Base-by-base conservation (phyloP, 2,888 invertebrate genomes). In the Acronicta leporina region DNA sequence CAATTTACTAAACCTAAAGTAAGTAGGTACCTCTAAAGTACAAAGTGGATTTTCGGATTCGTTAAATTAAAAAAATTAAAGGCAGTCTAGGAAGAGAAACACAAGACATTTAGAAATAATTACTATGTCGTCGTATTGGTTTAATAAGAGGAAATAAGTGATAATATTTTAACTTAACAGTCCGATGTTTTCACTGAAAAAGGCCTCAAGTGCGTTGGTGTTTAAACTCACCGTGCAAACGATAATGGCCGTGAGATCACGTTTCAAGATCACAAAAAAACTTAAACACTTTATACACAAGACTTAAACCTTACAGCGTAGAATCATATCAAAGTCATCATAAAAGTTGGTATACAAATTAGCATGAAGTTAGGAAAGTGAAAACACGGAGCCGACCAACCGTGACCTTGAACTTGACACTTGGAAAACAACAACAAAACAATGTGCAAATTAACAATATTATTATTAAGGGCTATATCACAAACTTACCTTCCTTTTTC, bases 401-500 rank as follows among this genome's bases (percentile, higher is more conserved):
- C 45, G 15, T 62, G 68, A 67, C 73, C 80, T 65, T 75, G 79
- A 72, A 68, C 76, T 60, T 49, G 16, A 10, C 47, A 57, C 49
- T 27, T 42, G 11, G 50, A 57, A 63, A 63, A 63, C 57, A 57
- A 58, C 42, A 60, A 63, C 46, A 58, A 30, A 59, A 76, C 45
- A 41, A 20, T 41, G 43, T 15, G 53, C 47, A 55, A 68, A 68
- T 44, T 41, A 25, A 67, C 44, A 27, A 43, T 35, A 20, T 38
- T 7, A 51, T n/a, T n/a, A n/a, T 20, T 13, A 15, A 57, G 14
- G 51, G 47, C 47, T 35, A 20, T 59, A 53, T 64, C 71, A 65
- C 67, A 58, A 66, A 90, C 93, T 92, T 79, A 94, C 94, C 94
- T 94, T 94, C 89, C 92, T 89, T 85, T 93, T 94, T 10, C 94